A percentile compares a stretch with the other conserved stretches of the same genome.
Conservation (phyloP, 2,113 vertebrate genomes). For the Lampris incognitus region DNA sequence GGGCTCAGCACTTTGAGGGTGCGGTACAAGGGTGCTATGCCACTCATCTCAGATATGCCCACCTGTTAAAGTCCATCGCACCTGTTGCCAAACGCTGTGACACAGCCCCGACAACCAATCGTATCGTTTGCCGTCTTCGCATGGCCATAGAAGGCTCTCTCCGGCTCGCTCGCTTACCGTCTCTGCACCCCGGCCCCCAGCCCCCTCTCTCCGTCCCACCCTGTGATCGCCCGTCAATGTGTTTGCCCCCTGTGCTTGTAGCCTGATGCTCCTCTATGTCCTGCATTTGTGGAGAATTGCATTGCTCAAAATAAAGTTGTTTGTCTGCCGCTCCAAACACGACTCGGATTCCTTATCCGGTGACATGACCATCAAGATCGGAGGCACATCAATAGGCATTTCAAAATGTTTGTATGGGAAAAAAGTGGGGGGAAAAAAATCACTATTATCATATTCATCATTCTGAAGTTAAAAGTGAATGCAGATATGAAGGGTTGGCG, state of each 20-base stretch:
- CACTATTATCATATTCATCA: too few species aligned
- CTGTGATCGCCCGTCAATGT: conserved; percentile 40
- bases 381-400: conserved; percentile 31
- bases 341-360: conserved; percentile 10
- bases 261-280: conserved; percentile 26
- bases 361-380: conserved; percentile 37
- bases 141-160: conserved; percentile 83
- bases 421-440: too few species aligned
- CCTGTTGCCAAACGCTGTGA: conserved; percentile 82
- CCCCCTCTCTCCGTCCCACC: background rate
- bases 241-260: conserved; percentile 42
- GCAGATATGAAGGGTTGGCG: conserved; percentile 39
- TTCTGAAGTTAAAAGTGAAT: conserved; percentile 24
- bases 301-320: conserved; percentile 6
- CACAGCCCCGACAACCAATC: conserved; percentile 75
- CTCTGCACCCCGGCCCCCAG: conserved; percentile 9
- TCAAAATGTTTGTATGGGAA: conserved; percentile 42
- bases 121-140: conserved; percentile 46
- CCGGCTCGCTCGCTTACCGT: conserved; percentile 1
- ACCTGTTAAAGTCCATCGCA: conserved; percentile 83
- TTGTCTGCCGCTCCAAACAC: conserved; percentile 31
- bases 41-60: conserved; percentile 81
- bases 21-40: conserved; percentile 80
- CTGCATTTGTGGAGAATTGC: conserved; percentile 26
- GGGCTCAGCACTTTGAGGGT: conserved; percentile 81